Base-by-base conservation (phyloP, 2,113 vertebrate genomes). In the Chiloscyllium plagiosum region DNA sequence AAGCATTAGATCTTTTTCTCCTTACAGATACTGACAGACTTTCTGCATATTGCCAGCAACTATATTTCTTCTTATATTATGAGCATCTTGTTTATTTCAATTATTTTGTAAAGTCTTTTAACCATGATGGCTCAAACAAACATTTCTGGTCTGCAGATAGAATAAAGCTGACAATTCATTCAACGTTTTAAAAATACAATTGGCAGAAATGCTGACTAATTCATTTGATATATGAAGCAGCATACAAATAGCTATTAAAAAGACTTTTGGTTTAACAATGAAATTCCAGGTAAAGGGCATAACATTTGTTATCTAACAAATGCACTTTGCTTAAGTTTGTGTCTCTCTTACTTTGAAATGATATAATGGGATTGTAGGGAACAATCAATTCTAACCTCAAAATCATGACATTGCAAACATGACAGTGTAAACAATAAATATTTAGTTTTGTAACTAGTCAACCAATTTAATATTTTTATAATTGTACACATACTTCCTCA, bases 401-500 rank as follows among this genome's bases (percentile, higher is more conserved):
- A 42, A 69, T 33, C n/a, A 66, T 66, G 37, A 68, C 42, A 2
- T 42, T 94, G 65, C 33, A 68, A 94, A 61, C 24, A n/a, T 47
- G 17, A 47, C 22, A 93, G 52, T 47, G 69, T 20, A 72, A 95
- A 95, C 10, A 50, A 12, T 95, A 72, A 95, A 72, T 95, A 94
- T 24, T 47, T 7, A 95, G 22, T 72, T 95, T 76, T 13, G 72
- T 95, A 95, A 95, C 69, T 95, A 42, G 42, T 17, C 8, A 68
- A 37, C 5, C 26, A 61, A 52, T 72, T 70, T 95, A 72, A 70
- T 72, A 47, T 33, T 52, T 70, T 94, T 95, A 95, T 70, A 94
- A 94, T 20, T 69, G 66, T 42, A 94, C 98, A 97, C 98, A 97
- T 98, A 99, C 99, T 96, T 96, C 98, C 96, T 99, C 99, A 96